These are phyloP conservation scores for Phortica okadai DNA, from an alignment of 2,888 invertebrate species.

Conservation along the genomic window DNA sequence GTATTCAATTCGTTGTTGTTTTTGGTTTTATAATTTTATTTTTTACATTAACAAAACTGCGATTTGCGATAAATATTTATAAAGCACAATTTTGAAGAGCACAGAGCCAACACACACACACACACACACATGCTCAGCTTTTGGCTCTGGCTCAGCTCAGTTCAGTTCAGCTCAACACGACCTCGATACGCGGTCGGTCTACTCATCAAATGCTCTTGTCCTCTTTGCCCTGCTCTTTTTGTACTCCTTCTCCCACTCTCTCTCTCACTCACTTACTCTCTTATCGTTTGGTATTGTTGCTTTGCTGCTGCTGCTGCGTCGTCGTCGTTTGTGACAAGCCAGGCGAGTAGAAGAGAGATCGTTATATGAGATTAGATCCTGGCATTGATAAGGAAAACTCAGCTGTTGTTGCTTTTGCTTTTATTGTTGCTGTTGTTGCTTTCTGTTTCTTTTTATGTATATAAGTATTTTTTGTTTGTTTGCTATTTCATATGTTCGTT, in stretches of 20 bases:
- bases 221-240: not conserved
- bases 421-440: slow-evolving; percentile 16
- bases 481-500: slow-evolving; percentile 17
- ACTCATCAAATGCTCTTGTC: not conserved
- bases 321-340: not conserved
- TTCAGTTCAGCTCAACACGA: not conserved
- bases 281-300: too few relatives aligned
- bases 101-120: slow-evolving; percentile 17
- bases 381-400: slow-evolving; percentile 57
- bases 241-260: not conserved
- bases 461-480: not conserved
- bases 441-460: slow-evolving; percentile 15
- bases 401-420: slow-evolving; percentile 30
- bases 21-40: slow-evolving; percentile 10
- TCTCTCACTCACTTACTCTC: too few relatives aligned
- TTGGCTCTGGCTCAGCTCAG: not conserved
- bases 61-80: slow-evolving; percentile 32
- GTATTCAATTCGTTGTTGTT: not conserved
- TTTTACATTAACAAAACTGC: slow-evolving; percentile 24
- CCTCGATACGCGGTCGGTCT: slow-evolving; percentile 25
- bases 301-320: not conserved
- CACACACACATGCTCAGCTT: slow-evolving; percentile 15
- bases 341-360: slow-evolving; percentile 20
- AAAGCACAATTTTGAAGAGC: slow-evolving; percentile 24
- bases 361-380: slow-evolving; percentile 60